These are phyloP conservation scores for Sarcophaga subvicina DNA, from an alignment of 2,888 invertebrate species.

Conservation along the genomic window DNA sequence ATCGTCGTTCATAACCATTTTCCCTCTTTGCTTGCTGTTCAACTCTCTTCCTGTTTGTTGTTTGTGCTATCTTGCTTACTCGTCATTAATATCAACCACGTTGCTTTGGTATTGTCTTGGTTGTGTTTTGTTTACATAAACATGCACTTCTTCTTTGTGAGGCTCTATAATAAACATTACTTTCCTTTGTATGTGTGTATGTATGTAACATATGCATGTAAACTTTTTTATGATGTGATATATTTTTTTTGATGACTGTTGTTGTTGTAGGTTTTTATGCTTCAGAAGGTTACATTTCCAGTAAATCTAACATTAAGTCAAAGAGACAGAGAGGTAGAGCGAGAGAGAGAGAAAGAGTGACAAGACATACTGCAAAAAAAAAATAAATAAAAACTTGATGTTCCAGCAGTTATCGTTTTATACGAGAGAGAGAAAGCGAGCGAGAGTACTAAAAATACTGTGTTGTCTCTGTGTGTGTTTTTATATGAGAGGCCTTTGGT, in stretches of 20 bases:
- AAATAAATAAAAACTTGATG: neutral
- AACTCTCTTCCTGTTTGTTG: slow-evolving; percentile 41
- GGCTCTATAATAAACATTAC: too few species aligned
- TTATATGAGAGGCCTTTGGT: slow-evolving; percentile 37
- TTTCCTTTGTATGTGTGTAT: neutral
- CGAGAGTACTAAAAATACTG: too few species aligned
- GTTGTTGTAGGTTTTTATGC: slow-evolving; percentile 26
- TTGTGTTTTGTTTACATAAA: too few species aligned
- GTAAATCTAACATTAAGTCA: slow-evolving; percentile 35
- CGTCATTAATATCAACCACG: neutral
- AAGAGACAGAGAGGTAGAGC: too few species aligned
- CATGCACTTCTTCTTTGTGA: too few species aligned
- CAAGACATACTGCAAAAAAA: slow-evolving; percentile 30
- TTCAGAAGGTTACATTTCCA: slow-evolving; percentile 58
- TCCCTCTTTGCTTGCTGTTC: too few species aligned
- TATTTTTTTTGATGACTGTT: slow-evolving; percentile 12
- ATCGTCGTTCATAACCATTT: too few species aligned
- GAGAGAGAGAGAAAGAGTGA: slow-evolving; percentile 19
- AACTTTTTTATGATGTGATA: slow-evolving; percentile 8
- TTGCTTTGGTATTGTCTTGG: neutral
- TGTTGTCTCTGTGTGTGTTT: too few species aligned
- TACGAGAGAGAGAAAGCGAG: too few species aligned
- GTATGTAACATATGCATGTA: neutral
- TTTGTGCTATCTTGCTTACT: slow-evolving; percentile 50
- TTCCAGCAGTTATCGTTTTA: too few species aligned